phyloP scores from a whole-genome alignment of 1,140 invertebrate genomes.

The Drosophila rhopaloa region DNA sequence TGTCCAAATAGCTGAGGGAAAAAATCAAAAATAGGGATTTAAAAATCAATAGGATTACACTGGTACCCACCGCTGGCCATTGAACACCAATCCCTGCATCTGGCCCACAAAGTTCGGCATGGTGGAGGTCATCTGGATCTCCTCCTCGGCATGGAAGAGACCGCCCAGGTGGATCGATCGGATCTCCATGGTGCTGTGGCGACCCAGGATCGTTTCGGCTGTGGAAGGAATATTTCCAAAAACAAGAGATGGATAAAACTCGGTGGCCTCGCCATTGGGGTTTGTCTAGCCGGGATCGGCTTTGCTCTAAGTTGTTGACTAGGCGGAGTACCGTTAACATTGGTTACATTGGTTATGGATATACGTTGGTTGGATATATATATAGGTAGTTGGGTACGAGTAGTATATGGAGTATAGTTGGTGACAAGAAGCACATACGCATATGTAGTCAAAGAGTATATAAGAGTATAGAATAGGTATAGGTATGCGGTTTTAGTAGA shows the following conservation, averaged over 20 bases:
- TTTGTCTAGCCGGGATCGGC: conserved; percentile 53
- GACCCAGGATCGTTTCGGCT: conserved; percentile 92
- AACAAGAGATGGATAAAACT: conserved; percentile 73
- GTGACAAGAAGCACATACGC: conserved; percentile 83
- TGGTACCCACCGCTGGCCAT: conserved; percentile 88
- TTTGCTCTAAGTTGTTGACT: conserved; percentile 70
- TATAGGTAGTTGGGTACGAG: conserved; percentile 38
- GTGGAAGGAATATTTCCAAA: conserved; percentile 77
- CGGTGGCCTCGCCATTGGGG: conserved; percentile 40
- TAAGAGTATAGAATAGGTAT: conserved; percentile 60
- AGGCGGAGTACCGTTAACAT: conserved; percentile 74
- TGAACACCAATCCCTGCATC: conserved; percentile 96
- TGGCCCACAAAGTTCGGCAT: conserved; percentile 94
- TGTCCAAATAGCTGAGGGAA: conserved; percentile 88
- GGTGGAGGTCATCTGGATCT: conserved; percentile 90
- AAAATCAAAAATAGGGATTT: not conserved
- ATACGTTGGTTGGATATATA: conserved; percentile 38
- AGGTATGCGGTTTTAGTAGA: conserved; percentile 74
- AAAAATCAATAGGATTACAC: not conserved
- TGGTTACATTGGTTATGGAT: conserved; percentile 50
- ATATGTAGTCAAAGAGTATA: conserved; percentile 75
- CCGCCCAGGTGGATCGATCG: conserved; percentile 92
- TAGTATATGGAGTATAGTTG: conserved; percentile 70
- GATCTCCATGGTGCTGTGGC: conserved; percentile 91
- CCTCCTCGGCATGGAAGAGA: conserved; percentile 90